A percentile compares a stretch with the other conserved stretches of the same genome.
These are phyloP conservation scores for Meiosimyza platycephala DNA, from an alignment of 2,888 invertebrate genomes.

Conservation along the genomic window DNA sequence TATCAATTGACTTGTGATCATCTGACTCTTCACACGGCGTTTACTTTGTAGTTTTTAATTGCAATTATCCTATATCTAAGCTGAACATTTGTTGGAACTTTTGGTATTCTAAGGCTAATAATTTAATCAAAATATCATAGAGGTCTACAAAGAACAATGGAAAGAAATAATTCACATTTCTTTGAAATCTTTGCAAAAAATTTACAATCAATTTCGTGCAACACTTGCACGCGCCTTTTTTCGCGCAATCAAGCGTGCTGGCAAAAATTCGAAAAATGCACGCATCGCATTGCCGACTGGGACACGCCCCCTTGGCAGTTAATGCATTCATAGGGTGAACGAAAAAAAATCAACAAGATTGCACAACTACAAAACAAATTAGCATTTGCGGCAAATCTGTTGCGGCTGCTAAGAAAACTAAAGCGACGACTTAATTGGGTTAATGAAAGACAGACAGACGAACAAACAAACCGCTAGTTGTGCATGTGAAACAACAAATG, in stretches of 20 bases:
- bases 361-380: neutral
- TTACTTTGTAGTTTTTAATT: too few relatives aligned
- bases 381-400: neutral
- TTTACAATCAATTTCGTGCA: neutral
- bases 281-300: conserved; percentile 5
- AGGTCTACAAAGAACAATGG: too few relatives aligned
- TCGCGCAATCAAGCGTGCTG: conserved; percentile 21
- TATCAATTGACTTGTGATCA: too few relatives aligned
- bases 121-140: too few relatives aligned
- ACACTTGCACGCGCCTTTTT: conserved; percentile 16
- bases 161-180: too few relatives aligned
- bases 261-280: conserved; percentile 28
- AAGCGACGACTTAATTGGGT: conserved; percentile 22
- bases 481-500: neutral
- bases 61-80: too few relatives aligned
- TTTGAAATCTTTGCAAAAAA: too few relatives aligned
- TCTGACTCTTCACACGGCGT: too few relatives aligned
- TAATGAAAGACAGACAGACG: conserved; percentile 21
- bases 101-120: too few relatives aligned
- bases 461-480: neutral
- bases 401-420: neutral
- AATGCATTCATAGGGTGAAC: neutral
- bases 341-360: neutral
- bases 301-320: conserved; percentile 6
- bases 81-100: too few relatives aligned